Evolutionary conservation across 2,113 vertebrate genomes (phyloP).

Genomic region (Ceratotherium simum): DNA sequence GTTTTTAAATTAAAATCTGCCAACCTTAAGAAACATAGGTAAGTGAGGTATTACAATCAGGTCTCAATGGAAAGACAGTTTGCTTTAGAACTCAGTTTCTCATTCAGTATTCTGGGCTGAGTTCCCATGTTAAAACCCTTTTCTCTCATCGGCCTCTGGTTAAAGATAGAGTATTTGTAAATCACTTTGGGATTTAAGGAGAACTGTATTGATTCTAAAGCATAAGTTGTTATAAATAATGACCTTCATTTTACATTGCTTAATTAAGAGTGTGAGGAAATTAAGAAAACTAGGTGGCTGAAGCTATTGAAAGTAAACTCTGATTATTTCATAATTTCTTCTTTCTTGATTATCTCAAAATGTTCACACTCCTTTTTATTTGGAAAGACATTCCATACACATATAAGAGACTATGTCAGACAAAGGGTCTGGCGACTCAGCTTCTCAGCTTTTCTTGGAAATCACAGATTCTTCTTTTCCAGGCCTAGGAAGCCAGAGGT

Average conservation of each 20-base stretch:
- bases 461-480: background rate
- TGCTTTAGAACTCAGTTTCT: background rate
- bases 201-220: background rate
- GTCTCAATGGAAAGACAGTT: conserved; percentile 14
- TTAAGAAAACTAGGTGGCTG: background rate
- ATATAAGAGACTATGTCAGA: background rate
- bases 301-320: background rate
- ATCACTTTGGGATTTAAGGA: background rate
- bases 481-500: background rate
- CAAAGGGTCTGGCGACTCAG: background rate
- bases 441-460: conserved; percentile 56
- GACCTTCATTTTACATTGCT: background rate
- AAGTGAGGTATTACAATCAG: conserved; percentile 3
- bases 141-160: background rate
- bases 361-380: background rate
- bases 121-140: background rate
- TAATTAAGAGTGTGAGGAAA: background rate
- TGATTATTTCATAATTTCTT: background rate
- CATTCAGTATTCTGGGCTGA: background rate
- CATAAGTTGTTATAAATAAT: conserved; percentile 19
- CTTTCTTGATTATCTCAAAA: conserved; percentile 2
- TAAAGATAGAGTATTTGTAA: background rate
- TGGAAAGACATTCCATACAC: background rate
- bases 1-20: conserved; percentile 70
- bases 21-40: background rate